These are phyloP conservation scores for Spea multiplicata DNA, from an alignment of 2,113 vertebrate species.

Conservation along the genomic window DNA sequence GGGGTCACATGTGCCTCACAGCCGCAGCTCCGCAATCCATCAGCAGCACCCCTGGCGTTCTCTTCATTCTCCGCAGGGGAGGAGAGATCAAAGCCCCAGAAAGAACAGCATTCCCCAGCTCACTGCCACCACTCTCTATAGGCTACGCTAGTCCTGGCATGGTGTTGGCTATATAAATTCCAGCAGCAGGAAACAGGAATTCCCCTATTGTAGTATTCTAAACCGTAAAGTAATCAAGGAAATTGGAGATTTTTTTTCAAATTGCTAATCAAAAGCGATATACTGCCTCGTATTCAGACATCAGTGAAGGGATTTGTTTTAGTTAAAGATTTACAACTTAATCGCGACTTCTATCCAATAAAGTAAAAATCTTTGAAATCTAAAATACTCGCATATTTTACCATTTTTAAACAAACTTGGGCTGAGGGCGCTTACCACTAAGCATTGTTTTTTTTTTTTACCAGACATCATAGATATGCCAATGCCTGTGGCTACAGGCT, in stretches of 20 bases:
- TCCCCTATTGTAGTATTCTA: slow-evolving; percentile 5
- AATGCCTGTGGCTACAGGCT: no score
- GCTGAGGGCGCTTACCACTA: no score
- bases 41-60: slow-evolving; percentile 25
- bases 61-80: slow-evolving; percentile 41
- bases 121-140: background rate
- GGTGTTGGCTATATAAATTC: slow-evolving; percentile 14
- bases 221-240: slow-evolving; percentile 4
- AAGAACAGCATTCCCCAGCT: slow-evolving; percentile 8
- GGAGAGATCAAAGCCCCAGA: slow-evolving; percentile 38
- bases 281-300: background rate
- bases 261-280: slow-evolving; percentile 9
- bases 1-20: slow-evolving; percentile 21
- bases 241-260: background rate
- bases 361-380: no score
- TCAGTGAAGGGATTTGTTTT: background rate
- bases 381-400: no score
- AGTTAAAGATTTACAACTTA: background rate
- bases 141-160: slow-evolving; percentile 4
- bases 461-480: no score
- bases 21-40: slow-evolving; percentile 13
- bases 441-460: no score
- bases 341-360: background rate
- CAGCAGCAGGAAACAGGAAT: slow-evolving; percentile 8
- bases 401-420: no score